Evolutionary conservation across 2,797 vertebrate genomes (phyloP).

Genomic region (Galagoides demidoff): DNA sequence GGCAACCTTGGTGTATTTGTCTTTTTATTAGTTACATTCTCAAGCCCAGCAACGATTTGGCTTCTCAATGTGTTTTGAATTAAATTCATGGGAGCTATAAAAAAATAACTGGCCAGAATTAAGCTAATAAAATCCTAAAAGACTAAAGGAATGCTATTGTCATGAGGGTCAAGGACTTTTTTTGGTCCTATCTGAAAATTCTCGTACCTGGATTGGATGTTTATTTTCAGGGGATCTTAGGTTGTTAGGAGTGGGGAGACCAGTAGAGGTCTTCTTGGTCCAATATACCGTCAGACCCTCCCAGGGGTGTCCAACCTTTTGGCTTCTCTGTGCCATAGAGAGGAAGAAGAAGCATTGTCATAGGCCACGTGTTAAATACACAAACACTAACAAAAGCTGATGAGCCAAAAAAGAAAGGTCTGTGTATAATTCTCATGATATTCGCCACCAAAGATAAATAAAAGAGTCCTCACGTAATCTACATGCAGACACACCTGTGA

Average conservation of each 20-base stretch:
- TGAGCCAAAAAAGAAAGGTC: too few relatives aligned
- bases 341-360: too few relatives aligned
- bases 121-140: constrained; percentile 79
- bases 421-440: too few relatives aligned
- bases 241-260: not conserved
- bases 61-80: constrained; percentile 83
- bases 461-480: too few relatives aligned
- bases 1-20: constrained; percentile 66
- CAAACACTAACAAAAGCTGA: too few relatives aligned
- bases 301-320: too few relatives aligned
- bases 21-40: constrained; percentile 81
- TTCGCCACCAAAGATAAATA: too few relatives aligned
- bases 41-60: constrained; percentile 72
- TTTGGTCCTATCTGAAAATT: constrained; percentile 24
- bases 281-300: not conserved
- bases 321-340: too few relatives aligned
- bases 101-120: constrained; percentile 80
- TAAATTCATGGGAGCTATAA: constrained; percentile 74
- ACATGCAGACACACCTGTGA: too few relatives aligned
- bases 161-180: not conserved
- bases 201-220: constrained; percentile 19
- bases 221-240: constrained; percentile 9
- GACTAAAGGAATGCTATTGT: constrained; percentile 57
- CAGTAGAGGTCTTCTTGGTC: not conserved
- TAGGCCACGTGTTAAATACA: too few relatives aligned